Percentiles rank a stretch among this genome's conserved stretches.
These are phyloP conservation scores for Andrena praecox DNA, from an alignment of 2,888 invertebrate species.

Conservation along the genomic window DNA sequence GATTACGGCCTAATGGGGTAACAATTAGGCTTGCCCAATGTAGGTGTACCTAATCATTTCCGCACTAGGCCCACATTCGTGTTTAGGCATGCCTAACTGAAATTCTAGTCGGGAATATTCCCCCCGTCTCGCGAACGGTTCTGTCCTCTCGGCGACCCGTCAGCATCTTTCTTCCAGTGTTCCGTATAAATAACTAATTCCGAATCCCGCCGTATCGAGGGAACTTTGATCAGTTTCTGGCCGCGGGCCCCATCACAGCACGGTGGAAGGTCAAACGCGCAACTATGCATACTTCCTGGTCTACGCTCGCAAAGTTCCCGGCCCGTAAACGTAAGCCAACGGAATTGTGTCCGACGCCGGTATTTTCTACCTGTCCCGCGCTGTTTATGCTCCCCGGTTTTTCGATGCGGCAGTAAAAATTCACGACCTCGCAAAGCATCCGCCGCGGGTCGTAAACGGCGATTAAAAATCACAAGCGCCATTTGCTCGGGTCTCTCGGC, in stretches of 20 bases:
- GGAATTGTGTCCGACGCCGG: slow-evolving; percentile 33
- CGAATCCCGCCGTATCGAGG: slow-evolving; percentile 79
- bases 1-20: no score
- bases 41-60: no score
- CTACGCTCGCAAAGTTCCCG: slow-evolving; percentile 60
- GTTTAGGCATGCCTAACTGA: no score
- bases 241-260: slow-evolving; percentile 25
- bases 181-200: slow-evolving; percentile 81
- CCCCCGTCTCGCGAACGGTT: not conserved
- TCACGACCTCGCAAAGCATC: slow-evolving; percentile 1
- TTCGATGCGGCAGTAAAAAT: not conserved
- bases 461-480: slow-evolving; percentile 18
- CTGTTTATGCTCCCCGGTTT: not conserved
- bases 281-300: slow-evolving; percentile 75
- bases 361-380: not conserved
- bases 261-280: slow-evolving; percentile 44
- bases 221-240: slow-evolving; percentile 80
- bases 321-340: slow-evolving; percentile 42
- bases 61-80: no score
- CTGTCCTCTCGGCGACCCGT: slow-evolving; percentile 11
- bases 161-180: slow-evolving; percentile 52
- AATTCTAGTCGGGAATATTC: no score
- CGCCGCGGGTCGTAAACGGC: not conserved
- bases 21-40: no score
- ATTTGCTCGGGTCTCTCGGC: not conserved